Base-by-base conservation (phyloP, 1,140 invertebrate species). In the Venturia canescens region DNA sequence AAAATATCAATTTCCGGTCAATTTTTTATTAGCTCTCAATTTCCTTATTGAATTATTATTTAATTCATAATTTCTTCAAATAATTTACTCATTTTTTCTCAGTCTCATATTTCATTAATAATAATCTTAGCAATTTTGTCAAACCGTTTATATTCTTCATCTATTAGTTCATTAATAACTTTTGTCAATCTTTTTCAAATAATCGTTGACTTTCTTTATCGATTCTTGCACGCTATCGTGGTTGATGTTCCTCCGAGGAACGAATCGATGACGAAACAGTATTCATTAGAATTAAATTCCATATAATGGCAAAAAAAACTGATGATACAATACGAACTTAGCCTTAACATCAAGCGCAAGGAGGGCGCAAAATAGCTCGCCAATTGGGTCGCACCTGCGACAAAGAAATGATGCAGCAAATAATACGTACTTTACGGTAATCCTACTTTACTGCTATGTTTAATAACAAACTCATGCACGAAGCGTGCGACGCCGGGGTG, bases 381-480 rank as follows among this genome's bases (percentile, higher is more conserved):
- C n/a, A 60, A 77, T 77, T 77, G 75, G 75, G 75, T 77, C 75
- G 53, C 74, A 60, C 53, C 63, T 60, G 75, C 27, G 27, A 60
- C 75, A 23, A 77, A 48, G 38, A 27, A 74, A n/a, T 69, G 13
- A 27, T 31, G 66, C 66, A 69, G 26, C 3, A 69, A 69, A 26
- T 77, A 69, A 26, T 77, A 77, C 60, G 1, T 44, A 77, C n/a
- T 23, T 18, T 34, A n/a, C 72, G 21, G 53, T 63, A 77, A 11
- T 9, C 31, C 34, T 15, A 53, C 48, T 44, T 77, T 77, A 57
- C 75, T 66, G 71, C 44, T 50, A 77, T 66, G 60, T 53, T 34
- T 44, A 60, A 77, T 66, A 60, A 77, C 75, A 60, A 77, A 63
- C 75, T 77, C 75, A 77, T 77, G 75, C 75, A 66, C 75, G 75